Percentiles rank a stretch among this genome's conserved stretches.
These are phyloP conservation scores for Sussaba pulchella DNA, from an alignment of 2,888 invertebrate species.

Conservation along the genomic window DNA sequence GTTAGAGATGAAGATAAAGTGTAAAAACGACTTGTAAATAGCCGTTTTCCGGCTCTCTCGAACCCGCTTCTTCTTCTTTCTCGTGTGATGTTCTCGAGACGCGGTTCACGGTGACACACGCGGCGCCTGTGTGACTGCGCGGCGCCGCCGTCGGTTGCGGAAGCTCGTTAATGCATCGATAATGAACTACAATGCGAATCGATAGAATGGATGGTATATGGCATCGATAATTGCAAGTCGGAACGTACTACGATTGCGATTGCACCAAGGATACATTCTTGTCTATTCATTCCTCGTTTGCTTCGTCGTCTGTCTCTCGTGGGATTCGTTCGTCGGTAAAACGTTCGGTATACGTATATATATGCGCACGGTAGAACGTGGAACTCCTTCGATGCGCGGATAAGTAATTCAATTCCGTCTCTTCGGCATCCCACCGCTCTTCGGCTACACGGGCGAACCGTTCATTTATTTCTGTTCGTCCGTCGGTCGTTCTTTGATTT, in stretches of 20 bases:
- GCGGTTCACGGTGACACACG: constrained; percentile 6
- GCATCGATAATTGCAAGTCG: constrained; percentile 51
- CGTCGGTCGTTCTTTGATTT: neutral
- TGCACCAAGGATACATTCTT: constrained; percentile 38
- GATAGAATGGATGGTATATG: constrained; percentile 38
- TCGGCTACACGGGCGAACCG: constrained; percentile 11
- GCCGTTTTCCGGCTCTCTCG: constrained; percentile 41
- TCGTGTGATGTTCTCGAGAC: constrained; percentile 10
- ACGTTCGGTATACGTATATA: neutral
- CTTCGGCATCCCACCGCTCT: constrained; percentile 35
- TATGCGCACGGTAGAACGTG: constrained; percentile 6
- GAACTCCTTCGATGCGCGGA: constrained; percentile 34
- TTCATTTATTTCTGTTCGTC: constrained; percentile 13
- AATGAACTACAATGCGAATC: constrained; percentile 64
- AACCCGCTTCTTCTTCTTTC: constrained; percentile 24
- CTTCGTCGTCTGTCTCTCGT: constrained; percentile 25
- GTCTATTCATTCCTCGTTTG: constrained; percentile 42
- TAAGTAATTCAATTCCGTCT: constrained; percentile 63
- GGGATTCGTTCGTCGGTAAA: constrained; percentile 5
- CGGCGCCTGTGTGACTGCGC: constrained; percentile 53
- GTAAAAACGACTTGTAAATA: constrained; percentile 35
- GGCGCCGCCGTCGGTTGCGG: constrained; percentile 25
- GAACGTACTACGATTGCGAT: neutral
- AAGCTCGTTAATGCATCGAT: constrained; percentile 45
- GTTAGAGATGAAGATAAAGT: neutral